A percentile compares a stretch with the other conserved stretches of the same genome.
phyloP scores from a whole-genome alignment of 2,888 invertebrate genomes.

The Melieria picta region DNA sequence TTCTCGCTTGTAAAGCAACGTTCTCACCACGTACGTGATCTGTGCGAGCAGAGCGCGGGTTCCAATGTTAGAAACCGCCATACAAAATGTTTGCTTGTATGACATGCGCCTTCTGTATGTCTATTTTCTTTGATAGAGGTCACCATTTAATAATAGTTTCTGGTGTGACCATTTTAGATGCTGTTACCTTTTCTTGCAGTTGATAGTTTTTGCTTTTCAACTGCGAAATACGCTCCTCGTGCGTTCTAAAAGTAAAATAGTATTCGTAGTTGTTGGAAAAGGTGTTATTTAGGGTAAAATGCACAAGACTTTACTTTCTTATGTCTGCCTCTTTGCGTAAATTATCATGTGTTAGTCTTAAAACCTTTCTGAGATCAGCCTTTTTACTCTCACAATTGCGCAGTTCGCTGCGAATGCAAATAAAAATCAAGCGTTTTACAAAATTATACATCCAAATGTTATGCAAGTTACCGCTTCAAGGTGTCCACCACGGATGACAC shows the following conservation, averaged over 20 bases:
- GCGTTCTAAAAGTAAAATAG: conserved; percentile 45
- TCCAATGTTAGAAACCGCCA: no score
- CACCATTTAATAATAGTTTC: neutral
- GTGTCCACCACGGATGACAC: conserved; percentile 71
- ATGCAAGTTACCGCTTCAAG: conserved; percentile 70
- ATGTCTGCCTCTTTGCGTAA: conserved; percentile 57
- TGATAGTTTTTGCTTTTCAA: conserved; percentile 64
- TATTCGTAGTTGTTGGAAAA: neutral
- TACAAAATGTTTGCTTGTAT: no score
- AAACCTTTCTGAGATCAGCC: conserved; percentile 61
- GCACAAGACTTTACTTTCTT: conserved; percentile 50
- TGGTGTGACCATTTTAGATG: neutral
- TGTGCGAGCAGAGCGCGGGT: no score
- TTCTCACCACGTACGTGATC: no score
- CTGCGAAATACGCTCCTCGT: conserved; percentile 57
- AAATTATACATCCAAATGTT: neutral
- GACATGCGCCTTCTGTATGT: no score
- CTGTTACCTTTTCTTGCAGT: conserved; percentile 55
- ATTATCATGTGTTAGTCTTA: conserved; percentile 66
- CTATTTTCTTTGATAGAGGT: no score
- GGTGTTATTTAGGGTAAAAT: no score
- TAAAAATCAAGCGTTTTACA: neutral
- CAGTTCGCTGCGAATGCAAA: conserved; percentile 58
- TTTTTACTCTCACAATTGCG: conserved; percentile 66
- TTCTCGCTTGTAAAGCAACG: no score